Base-by-base conservation (phyloP, 2,888 invertebrate species). In the Allophyes oxyacanthae region DNA sequence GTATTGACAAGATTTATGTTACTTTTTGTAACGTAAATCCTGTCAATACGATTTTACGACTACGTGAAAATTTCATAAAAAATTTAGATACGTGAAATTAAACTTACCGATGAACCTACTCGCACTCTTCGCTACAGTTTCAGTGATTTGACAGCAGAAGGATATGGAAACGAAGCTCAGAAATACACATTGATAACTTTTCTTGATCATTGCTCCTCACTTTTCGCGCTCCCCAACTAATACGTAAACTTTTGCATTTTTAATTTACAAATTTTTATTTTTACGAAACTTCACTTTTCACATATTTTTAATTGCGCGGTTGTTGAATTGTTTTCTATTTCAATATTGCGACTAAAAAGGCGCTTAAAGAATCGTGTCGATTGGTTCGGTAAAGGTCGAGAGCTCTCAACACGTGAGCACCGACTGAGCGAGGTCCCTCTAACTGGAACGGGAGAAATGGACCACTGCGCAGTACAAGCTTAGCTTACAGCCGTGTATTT, bases 41-140 rank as follows among this genome's bases (percentile, higher is more conserved):
- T 54, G 51, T 65, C 64, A 62, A 65, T 65, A 45, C 43, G 11
- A 9, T 43, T 52, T 68, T 45, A 48, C 20, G 34, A 48, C 9
- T 37, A 37, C 11, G 32, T 28, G 32, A 55, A 60, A 58, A 51
- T 20, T 32, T 25, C n/a, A 44, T 38, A 44, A 49, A 48, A 64
- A 58, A 26, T 51, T 46, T 28, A 46, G 40, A 48, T 26, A 20
- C 4, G 20, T 20, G 20, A 20, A 20, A 20, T 36, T 14, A 26
- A 56, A 83, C 91, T 91, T 64, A 93, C 94, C 93, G 64, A 92
- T 92, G 77, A 88, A 93, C 73, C 93, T 84, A 78, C 92, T 93
- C 26, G 94, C 92, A 69, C 92, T 92, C 66, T 93, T 93, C 11
- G 94, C 93, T 84, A 92, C 86, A 78, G 92, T 93, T 84, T 93